Evolutionary conservation across 2,888 invertebrate species (phyloP), one percentile per base, ranked within the genome.

Genomic region (Beris morrisii): DNA sequence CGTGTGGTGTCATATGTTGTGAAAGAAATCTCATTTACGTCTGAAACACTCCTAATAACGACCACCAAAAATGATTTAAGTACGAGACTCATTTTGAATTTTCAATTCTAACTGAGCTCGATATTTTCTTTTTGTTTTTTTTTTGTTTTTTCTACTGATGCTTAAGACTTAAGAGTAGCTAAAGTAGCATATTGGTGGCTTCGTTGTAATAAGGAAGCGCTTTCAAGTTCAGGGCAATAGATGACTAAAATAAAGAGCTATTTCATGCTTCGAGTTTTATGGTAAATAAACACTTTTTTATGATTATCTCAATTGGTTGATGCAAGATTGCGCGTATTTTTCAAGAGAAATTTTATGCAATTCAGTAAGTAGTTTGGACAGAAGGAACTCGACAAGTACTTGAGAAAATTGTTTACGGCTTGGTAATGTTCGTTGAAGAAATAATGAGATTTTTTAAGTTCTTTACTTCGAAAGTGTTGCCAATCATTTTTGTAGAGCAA

Each of bases 21-120:
- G 59, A 59, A 59, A 59, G 59, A 59, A 59, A 59, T 48, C 59
- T 59, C 59, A 59, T 59, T 59, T 54, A 59, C 15, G 43, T 38
- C 46, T 58, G 28, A 13, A 48, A 30, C 32, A 59, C 46, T 48
- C 31, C 46, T 31, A 31, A 59, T 22, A 59, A 30, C 48, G 59
- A 59, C 59, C 59, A 59, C 59, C 59, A 59, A 15, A 48, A 31
- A 32, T 44, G 15, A 48, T 48, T 48, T 48, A 43, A 15, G 38
- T 7, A 12, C 13, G 38, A 43, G 43, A 13, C 15, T 44, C 22
- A 44, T 43, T 31, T 15, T 43, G 38, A 38, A 38, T 43, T 38
- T 53, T 28, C 15, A 31, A 56, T 56, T 2, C 31, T 30, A n/a
- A 22, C 9, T 28, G n/a, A 54, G 54, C 5, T 28, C n/a, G 48